Conservation (phyloP, 2,888 invertebrate genomes). For the Troilus luridus region DNA sequence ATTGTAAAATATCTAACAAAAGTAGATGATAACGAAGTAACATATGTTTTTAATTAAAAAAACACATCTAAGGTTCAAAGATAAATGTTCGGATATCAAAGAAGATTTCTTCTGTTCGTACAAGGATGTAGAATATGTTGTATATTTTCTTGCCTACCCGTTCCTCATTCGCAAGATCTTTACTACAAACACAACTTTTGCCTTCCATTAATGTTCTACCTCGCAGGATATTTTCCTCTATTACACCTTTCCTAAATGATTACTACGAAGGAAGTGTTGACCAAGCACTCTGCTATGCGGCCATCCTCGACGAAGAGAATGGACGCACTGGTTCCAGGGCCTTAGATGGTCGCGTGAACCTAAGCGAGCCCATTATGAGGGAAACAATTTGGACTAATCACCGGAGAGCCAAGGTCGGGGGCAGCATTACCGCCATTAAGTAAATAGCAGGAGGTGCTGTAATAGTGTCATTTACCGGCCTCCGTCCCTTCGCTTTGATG, state of each 20-base stretch:
- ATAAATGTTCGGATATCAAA: no score
- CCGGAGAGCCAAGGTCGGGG: constrained; percentile 54
- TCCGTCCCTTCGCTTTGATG: constrained; percentile 30
- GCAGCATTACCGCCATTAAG: constrained; percentile 63
- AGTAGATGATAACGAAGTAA: no score
- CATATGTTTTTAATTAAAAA: no score
- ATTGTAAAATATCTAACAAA: no score
- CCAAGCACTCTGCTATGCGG: not conserved
- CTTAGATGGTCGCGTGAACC: constrained; percentile 35
- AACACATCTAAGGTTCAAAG: no score
- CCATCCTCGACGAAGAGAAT: constrained; percentile 17
- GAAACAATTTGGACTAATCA: constrained; percentile 57
- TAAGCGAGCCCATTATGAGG: constrained; percentile 54
- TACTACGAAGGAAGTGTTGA: not conserved
- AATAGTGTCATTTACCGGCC: constrained; percentile 54
- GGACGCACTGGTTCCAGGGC: constrained; percentile 30
- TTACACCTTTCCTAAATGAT: not conserved
- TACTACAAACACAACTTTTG: not conserved
- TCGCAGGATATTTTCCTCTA: not conserved
- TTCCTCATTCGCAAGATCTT: no score
- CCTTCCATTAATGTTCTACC: not conserved
- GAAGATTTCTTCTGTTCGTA: no score
- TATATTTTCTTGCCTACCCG: no score
- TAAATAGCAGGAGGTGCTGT: constrained; percentile 58
- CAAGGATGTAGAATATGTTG: no score